Percentiles rank a stretch among this genome's conserved stretches.
Evolutionary conservation across 2,888 invertebrate species (phyloP).

Genomic region (Andrena camellia): DNA sequence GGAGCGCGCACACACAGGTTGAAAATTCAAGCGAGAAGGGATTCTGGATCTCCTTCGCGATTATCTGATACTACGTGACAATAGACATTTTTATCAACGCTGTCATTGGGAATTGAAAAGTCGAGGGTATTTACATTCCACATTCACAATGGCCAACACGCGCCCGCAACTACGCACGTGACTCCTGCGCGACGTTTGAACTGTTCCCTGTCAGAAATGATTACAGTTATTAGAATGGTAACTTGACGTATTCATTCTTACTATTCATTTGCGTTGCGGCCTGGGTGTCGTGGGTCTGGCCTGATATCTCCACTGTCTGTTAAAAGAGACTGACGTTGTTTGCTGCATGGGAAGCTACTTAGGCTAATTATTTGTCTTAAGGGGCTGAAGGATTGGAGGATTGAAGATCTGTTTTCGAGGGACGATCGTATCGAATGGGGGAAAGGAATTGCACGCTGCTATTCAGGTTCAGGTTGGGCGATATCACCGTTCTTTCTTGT

Average conservation of each 20-base stretch:
- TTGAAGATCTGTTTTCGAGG: neutral
- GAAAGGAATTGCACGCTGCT: neutral
- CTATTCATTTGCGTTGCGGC: neutral
- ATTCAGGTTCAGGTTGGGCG: neutral
- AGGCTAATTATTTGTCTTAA: neutral
- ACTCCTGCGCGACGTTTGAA: neutral
- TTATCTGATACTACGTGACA: constrained; percentile 6
- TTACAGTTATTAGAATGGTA: constrained; percentile 2
- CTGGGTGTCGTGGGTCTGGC: neutral
- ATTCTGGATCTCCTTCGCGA: neutral
- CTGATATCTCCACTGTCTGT: neutral
- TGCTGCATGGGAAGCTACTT: neutral
- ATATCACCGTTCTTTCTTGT: constrained; percentile 22
- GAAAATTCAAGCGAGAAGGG: neutral
- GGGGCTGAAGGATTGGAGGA: neutral
- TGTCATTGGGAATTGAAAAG: neutral
- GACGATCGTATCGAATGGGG: constrained; percentile 6
- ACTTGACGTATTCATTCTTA: neutral
- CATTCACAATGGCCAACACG: neutral
- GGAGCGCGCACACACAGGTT: neutral
- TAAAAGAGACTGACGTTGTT: neutral
- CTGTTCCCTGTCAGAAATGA: neutral
- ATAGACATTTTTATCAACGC: neutral
- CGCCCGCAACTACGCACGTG: neutral
- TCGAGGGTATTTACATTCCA: neutral